phyloP scores from a whole-genome alignment of 2,888 invertebrate genomes.

The Tridacna crocea region DNA sequence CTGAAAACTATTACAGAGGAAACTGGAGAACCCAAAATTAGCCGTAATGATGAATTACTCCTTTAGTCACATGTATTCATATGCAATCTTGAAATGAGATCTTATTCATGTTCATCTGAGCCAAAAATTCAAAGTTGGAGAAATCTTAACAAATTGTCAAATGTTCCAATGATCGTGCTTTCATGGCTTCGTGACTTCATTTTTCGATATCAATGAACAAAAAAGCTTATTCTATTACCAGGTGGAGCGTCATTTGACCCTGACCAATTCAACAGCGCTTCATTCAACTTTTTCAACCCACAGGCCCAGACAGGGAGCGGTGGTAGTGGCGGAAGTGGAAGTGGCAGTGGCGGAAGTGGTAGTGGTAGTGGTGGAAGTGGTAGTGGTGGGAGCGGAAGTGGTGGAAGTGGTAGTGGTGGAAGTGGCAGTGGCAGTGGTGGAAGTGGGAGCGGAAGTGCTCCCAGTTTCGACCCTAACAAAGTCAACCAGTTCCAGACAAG shows the following conservation, averaged over 20 bases:
- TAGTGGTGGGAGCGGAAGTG: not conserved
- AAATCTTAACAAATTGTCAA: no score
- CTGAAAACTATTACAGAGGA: no score
- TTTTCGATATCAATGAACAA: no score
- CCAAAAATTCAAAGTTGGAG: no score
- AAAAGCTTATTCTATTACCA: not conserved
- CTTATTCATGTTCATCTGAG: no score
- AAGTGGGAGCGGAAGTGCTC: slow-evolving; percentile 35
- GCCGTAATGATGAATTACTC: no score
- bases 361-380: not conserved
- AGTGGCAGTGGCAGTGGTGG: slow-evolving; percentile 34
- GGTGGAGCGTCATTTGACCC: slow-evolving; percentile 46
- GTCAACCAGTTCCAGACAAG: slow-evolving; percentile 62
- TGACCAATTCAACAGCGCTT: slow-evolving; percentile 35
- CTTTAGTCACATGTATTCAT: no score
- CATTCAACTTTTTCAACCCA: slow-evolving; percentile 51
- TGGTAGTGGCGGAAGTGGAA: not conserved
- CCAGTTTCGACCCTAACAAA: slow-evolving; percentile 65
- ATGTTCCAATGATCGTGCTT: no score
- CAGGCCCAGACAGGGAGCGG: slow-evolving; percentile 37
- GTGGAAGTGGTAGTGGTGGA: slow-evolving; percentile 18
- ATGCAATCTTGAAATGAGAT: no score
- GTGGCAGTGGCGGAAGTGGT: slow-evolving; percentile 5
- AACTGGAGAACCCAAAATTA: no score
- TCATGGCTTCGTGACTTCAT: no score